These are phyloP conservation scores for Acutogordius australiensis DNA, from an alignment of 2,888 invertebrate genomes.

Conservation along the genomic window DNA sequence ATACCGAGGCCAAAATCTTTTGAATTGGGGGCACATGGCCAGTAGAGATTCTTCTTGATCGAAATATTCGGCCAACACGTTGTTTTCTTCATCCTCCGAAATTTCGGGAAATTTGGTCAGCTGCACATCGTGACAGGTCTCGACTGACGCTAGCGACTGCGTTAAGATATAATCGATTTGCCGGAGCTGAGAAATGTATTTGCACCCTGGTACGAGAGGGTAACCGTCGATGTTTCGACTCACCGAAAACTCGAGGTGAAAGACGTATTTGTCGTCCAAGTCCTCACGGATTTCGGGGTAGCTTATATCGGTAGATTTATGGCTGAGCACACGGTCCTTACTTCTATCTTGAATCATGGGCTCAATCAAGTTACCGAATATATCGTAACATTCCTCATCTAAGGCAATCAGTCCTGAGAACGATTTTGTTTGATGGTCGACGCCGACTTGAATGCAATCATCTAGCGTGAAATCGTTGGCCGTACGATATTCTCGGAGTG, in stretches of 20 bases:
- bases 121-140: background rate
- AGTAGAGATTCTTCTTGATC: background rate
- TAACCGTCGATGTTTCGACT: background rate
- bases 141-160: background rate
- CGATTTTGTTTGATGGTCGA: background rate
- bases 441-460: background rate
- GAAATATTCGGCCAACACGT: background rate
- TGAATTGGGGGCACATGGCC: background rate
- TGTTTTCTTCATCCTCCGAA: constrained; percentile 4
- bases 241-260: background rate
- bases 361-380: background rate
- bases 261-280: background rate
- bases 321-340: background rate
- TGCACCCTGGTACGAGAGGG: background rate
- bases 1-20: background rate
- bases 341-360: background rate
- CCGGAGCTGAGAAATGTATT: background rate
- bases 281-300: background rate
- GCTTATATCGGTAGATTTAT: background rate
- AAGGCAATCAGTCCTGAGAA: background rate
- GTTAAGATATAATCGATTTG: background rate
- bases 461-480: background rate
- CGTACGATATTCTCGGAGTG: background rate
- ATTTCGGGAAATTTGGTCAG: background rate
- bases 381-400: background rate